Conservation (phyloP, 2,888 invertebrate genomes). For the Lymantria dispar region DNA sequence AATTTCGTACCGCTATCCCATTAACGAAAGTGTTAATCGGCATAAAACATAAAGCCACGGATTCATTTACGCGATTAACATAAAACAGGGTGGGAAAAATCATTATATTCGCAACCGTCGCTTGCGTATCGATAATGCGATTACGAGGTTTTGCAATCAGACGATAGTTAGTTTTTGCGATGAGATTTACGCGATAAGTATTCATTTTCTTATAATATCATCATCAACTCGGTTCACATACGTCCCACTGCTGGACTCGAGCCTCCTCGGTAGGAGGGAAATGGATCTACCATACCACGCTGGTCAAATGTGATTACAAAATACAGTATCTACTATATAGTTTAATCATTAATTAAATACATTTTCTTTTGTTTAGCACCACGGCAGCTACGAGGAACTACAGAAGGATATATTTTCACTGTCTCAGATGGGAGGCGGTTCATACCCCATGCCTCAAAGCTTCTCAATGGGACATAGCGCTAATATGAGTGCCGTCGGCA, state of each 20-base stretch:
- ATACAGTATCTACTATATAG: neutral
- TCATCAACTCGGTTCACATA: no score
- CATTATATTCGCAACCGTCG: conserved; percentile 36
- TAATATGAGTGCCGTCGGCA: conserved; percentile 96
- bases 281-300: no score
- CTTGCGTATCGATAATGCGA: conserved; percentile 28
- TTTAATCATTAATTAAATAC: neutral
- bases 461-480: conserved; percentile 97
- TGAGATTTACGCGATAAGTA: no score
- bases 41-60: conserved; percentile 56
- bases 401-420: conserved; percentile 78
- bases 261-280: no score
- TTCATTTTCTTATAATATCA: no score
- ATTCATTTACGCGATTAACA: conserved; percentile 52
- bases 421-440: conserved; percentile 94
- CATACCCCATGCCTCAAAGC: conserved; percentile 97
- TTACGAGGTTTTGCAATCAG: conserved; percentile 23
- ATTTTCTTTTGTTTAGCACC: conserved; percentile 52
- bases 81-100: conserved; percentile 56
- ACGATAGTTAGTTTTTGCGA: conserved; percentile 1
- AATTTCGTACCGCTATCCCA: conserved; percentile 47
- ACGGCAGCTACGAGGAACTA: conserved; percentile 76
- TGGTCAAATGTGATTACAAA: no score
- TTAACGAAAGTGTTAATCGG: conserved; percentile 66
- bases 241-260: no score